Evolutionary conservation across 2,797 vertebrate genomes (phyloP).

Genomic region (Phaenicophaeus curvirostris): DNA sequence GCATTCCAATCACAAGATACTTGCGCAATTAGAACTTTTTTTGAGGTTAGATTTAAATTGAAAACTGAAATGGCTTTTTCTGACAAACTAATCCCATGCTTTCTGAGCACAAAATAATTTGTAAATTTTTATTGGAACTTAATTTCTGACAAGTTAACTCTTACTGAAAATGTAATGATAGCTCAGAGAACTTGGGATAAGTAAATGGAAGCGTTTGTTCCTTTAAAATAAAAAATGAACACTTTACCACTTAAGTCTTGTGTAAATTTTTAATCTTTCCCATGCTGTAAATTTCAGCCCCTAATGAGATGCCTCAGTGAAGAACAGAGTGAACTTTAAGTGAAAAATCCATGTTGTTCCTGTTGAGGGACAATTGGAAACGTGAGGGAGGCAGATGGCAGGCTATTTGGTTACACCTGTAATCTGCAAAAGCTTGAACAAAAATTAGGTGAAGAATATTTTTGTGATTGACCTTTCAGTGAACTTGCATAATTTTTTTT

Average conservation of each 20-base stretch:
- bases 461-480: conserved; percentile 67
- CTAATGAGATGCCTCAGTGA: neutral
- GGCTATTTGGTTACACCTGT: conserved; percentile 77
- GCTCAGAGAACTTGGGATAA: neutral
- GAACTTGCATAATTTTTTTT: conserved; percentile 62
- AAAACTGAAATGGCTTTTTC: neutral
- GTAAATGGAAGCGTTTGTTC: neutral
- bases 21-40: neutral
- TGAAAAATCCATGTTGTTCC: conserved; percentile 55
- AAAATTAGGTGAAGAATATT: conserved; percentile 73
- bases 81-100: neutral
- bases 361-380: conserved; percentile 39
- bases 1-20: neutral
- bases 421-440: conserved; percentile 66
- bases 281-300: neutral
- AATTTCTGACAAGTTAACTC: neutral
- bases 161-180: neutral
- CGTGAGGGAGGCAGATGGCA: conserved; percentile 73
- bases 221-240: neutral
- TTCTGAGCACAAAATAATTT: neutral
- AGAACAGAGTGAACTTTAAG: conserved; percentile 48
- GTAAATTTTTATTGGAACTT: neutral
- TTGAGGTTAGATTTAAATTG: neutral
- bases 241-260: neutral
- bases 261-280: neutral